These are phyloP conservation scores for Dryadula phaetusa DNA, from an alignment of 2,888 invertebrate genomes.

Conservation along the genomic window DNA sequence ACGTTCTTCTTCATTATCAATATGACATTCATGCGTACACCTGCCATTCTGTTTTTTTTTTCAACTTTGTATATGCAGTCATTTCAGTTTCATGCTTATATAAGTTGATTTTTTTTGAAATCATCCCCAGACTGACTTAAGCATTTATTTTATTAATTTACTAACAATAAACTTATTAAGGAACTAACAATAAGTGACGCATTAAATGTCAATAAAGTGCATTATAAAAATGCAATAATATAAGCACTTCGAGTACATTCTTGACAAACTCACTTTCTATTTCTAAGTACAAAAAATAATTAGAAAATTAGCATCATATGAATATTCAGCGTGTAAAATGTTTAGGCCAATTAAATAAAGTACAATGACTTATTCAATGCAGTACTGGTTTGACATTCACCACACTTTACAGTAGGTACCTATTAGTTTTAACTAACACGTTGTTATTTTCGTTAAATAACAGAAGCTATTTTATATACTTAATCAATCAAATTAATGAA, in stretches of 20 bases:
- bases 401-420: not conserved
- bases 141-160: too few relatives aligned
- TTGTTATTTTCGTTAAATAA: not conserved
- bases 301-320: conserved; percentile 4
- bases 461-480: not conserved
- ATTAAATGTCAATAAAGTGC: not conserved
- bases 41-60: too few relatives aligned
- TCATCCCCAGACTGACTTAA: too few relatives aligned
- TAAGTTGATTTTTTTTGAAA: too few relatives aligned
- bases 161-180: too few relatives aligned
- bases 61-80: too few relatives aligned
- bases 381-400: not conserved
- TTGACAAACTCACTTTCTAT: not conserved
- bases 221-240: not conserved
- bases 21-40: too few relatives aligned
- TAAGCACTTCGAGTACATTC: not conserved
- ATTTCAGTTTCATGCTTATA: too few relatives aligned
- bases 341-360: conserved; percentile 11
- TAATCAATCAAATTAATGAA: too few relatives aligned
- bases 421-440: not conserved
- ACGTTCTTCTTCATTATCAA: too few relatives aligned
- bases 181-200: too few relatives aligned
- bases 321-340: conserved; percentile 2
- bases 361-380: conserved; percentile 5
- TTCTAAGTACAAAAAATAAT: not conserved